These are phyloP conservation scores for Ricordea florida DNA, from an alignment of 92 coral and sea anemone species.

Conservation along the genomic window DNA sequence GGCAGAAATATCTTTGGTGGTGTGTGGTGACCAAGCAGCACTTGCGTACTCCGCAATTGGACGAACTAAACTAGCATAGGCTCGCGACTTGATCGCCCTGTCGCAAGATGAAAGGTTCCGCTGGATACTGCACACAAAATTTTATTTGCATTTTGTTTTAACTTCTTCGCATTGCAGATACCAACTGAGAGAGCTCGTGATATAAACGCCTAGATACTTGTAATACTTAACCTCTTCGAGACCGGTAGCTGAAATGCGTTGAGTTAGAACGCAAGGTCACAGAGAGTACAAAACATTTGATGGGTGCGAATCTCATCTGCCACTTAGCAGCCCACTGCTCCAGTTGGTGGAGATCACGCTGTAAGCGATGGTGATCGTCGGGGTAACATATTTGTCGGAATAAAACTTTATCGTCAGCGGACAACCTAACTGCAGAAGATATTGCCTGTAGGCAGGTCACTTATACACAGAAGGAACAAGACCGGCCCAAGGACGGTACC, in stretches of 20 bases:
- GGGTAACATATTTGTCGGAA: too few relatives aligned
- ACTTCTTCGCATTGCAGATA: conserved; percentile 44
- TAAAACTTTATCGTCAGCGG: too few relatives aligned
- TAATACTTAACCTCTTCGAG: too few relatives aligned
- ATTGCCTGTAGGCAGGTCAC: too few relatives aligned
- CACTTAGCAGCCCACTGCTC: too few relatives aligned
- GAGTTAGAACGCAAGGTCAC: conserved; percentile 16
- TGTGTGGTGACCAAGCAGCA: conserved; percentile 50
- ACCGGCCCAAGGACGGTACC: too few relatives aligned
- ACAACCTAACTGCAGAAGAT: too few relatives aligned
- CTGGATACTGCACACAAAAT: conserved; percentile 5
- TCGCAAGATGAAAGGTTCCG: conserved; percentile 40
- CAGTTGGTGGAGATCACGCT: too few relatives aligned
- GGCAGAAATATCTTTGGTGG: conserved; percentile 32
- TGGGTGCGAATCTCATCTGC: conserved; percentile 12
- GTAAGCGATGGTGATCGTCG: too few relatives aligned
- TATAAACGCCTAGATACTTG: conserved; percentile 39
- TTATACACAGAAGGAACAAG: too few relatives aligned
- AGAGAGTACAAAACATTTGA: conserved; percentile 6
- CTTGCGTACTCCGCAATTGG: conserved; percentile 55
- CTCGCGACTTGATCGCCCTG: conserved; percentile 43
- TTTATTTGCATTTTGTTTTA: conserved; percentile 15
- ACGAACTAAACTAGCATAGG: conserved; percentile 48
- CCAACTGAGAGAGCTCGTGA: conserved; percentile 51
- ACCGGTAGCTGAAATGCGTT: conserved; percentile 18